phyloP scores from a whole-genome alignment of 2,888 invertebrate genomes.

The Maniola hyperantus region DNA sequence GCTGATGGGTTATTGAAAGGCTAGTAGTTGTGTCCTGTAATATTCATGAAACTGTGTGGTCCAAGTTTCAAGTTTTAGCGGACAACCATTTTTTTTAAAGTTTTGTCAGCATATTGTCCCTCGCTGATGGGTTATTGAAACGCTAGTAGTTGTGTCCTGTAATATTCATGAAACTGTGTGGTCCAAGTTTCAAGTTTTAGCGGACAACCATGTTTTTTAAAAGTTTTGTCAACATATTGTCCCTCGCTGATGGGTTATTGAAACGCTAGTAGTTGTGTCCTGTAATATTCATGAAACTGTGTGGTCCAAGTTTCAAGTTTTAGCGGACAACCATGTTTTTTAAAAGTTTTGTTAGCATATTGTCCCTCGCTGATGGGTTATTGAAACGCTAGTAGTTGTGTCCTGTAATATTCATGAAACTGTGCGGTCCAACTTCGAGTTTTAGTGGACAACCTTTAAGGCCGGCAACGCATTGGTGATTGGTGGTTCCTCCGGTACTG shows the following conservation, averaged over 20 bases:
- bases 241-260: slow-evolving; percentile 41
- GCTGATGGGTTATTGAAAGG: slow-evolving; percentile 42
- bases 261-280: slow-evolving; percentile 35
- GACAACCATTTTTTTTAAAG: no score
- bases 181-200: slow-evolving; percentile 24
- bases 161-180: slow-evolving; percentile 40
- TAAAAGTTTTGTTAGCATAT: slow-evolving; percentile 39
- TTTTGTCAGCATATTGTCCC: slow-evolving; percentile 38
- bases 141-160: slow-evolving; percentile 34
- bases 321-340: no score
- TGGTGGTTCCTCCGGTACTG: no score
- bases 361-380: slow-evolving; percentile 39
- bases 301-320: slow-evolving; percentile 31
- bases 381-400: slow-evolving; percentile 39
- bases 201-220: no score
- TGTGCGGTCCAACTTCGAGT: slow-evolving; percentile 25
- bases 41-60: slow-evolving; percentile 39
- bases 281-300: slow-evolving; percentile 41
- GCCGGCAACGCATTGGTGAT: no score
- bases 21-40: slow-evolving; percentile 35
- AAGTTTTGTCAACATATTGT: slow-evolving; percentile 39
- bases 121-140: slow-evolving; percentile 42
- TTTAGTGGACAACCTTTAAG: no score
- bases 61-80: no score
- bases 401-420: slow-evolving; percentile 41